Base-by-base conservation (phyloP, 2,888 invertebrate species). In the Endomychus coccineus region DNA sequence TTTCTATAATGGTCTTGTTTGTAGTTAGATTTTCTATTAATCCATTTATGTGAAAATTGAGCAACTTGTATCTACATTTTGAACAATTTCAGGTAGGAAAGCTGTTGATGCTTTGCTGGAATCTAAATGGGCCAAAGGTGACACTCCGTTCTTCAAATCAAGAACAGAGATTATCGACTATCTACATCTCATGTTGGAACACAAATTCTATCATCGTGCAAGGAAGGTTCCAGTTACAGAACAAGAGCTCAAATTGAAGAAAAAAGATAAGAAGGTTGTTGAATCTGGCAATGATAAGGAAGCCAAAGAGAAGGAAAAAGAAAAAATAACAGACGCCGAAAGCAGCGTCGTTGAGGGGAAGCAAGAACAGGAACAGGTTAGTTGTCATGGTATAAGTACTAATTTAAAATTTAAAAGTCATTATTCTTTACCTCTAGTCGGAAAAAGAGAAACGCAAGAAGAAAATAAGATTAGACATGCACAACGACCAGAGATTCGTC, bases 381-480 rank as follows among this genome's bases (percentile, higher is more conserved):
- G 25, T 13, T 4, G 3, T 10, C 29, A 29, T 25, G 25, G 12
- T 14, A 14, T 3, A 10, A 23, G 13, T 14, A 11, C 9, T 5
- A 14, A n/a, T 27, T 28, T 23, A 7, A 28, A 14, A 11, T 27
- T 14, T 15, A 4, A 15, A 29, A 42, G 38, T 4, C 5, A 30
- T 27, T 28, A 29, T 29, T 34, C 43, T 42, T 33, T 39, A 51
- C 27, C 44, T 47, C 38, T 40, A 69, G 68, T 63, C 46, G 40
- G 60, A 75, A 62, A 71, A 78, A 52, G 75, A 76, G 51, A 78
- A 80, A 57, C 81, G 84, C 55, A 88, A 89, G 64, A 81, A 85
- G 52, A 94, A 92, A 71, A 84, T 97, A 35, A 83, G 94, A 25
- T 71, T 98, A n/a, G 92, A 95, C 63, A 95, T 96, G 90, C 96